Conservation (phyloP, 2,113 vertebrate species). For the Seriola quinqueradiata region DNA sequence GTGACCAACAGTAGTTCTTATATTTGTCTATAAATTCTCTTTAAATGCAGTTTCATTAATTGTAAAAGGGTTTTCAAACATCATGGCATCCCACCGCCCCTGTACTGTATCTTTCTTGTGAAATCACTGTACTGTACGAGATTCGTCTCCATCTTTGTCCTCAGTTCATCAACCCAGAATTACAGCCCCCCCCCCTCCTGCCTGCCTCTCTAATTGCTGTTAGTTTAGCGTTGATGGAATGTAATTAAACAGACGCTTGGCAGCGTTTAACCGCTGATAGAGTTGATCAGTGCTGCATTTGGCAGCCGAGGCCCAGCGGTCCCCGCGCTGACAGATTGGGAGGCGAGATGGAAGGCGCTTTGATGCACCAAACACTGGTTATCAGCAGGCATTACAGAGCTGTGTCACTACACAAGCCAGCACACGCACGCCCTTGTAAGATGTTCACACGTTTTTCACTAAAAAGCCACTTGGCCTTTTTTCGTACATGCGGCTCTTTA, state of each 20-base stretch:
- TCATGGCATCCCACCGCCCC: not conserved
- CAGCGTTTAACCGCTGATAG: constrained; percentile 30
- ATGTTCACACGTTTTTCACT: not conserved
- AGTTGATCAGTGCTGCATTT: constrained; percentile 45
- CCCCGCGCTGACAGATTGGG: constrained; percentile 12
- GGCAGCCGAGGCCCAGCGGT: constrained; percentile 27
- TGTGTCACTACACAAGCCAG: not conserved
- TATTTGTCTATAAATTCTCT: no score
- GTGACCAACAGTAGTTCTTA: not conserved
- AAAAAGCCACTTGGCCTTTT: constrained; percentile 22
- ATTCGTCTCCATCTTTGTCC: not conserved
- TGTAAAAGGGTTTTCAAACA: not conserved
- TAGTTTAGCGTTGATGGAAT: constrained; percentile 35
- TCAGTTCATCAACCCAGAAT: constrained; percentile 19
- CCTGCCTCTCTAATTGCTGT: constrained; percentile 35
- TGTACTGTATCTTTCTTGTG: not conserved
- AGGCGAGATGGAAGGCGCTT: constrained; percentile 29
- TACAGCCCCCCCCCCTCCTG: not conserved
- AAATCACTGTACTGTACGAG: not conserved
- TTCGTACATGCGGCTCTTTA: not conserved
- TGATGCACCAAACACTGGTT: constrained; percentile 27
- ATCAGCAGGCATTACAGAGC: constrained; percentile 12
- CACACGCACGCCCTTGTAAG: not conserved
- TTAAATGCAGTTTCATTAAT: not conserved
- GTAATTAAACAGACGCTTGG: constrained; percentile 49